Conservation (phyloP, 1,140 invertebrate species). For the Agrypnia vestita region DNA sequence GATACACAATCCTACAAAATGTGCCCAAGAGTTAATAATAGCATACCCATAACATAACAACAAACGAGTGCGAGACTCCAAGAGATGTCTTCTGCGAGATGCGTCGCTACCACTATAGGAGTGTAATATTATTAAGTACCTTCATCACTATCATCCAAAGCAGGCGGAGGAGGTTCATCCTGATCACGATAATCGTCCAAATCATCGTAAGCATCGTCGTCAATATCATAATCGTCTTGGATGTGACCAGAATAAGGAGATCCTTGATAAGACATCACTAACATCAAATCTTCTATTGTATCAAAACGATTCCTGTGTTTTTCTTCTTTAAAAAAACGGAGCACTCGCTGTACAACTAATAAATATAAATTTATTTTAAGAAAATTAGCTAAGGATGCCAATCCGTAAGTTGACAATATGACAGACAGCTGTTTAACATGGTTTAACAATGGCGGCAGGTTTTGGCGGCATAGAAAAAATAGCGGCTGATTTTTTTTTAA, state of each 20-base stretch:
- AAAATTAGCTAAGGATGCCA: background rate
- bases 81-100: no score
- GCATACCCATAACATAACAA: no score
- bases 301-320: background rate
- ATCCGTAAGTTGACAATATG: background rate
- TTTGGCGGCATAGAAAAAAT: background rate
- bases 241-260: constrained; percentile 59
- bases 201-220: constrained; percentile 72
- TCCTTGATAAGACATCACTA: constrained; percentile 72
- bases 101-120: background rate
- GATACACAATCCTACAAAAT: no score
- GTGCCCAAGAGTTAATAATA: no score
- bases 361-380: background rate
- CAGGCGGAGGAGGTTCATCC: constrained; percentile 65
- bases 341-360: background rate
- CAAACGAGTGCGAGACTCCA: no score
- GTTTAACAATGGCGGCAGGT: constrained; percentile 48
- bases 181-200: constrained; percentile 69
- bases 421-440: constrained; percentile 53
- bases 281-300: background rate
- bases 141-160: constrained; percentile 69
- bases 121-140: constrained; percentile 15
- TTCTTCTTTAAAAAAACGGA: background rate
- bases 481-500: no score
- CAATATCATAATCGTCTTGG: constrained; percentile 68